Percentiles rank a stretch among this genome's conserved stretches.
phyloP scores from a whole-genome alignment of 2,888 invertebrate genomes.

The Polylopha cassiicola region DNA sequence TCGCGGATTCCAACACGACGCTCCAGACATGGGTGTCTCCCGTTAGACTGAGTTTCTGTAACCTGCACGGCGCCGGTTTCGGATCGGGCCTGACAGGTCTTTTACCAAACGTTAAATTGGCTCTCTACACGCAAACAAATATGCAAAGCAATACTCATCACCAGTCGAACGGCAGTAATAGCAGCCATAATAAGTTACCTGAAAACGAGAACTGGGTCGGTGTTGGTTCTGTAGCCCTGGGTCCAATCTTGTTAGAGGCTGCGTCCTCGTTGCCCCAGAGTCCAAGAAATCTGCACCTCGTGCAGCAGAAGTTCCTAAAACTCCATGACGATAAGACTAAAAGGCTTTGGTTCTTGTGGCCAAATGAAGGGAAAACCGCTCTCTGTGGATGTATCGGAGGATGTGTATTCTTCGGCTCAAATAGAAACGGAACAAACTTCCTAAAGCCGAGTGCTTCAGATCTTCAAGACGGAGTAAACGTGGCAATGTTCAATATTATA shows the following conservation, averaged over 20 bases:
- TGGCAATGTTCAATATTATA: conserved; percentile 84
- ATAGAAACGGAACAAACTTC: conserved; percentile 91
- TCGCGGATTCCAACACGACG: conserved; percentile 93
- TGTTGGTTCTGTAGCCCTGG: conserved; percentile 92
- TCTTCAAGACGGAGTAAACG: conserved; percentile 87
- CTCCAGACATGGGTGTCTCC: conserved; percentile 93
- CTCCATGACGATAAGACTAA: conserved; percentile 90
- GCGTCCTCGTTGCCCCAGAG: conserved; percentile 88
- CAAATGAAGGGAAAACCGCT: conserved; percentile 80
- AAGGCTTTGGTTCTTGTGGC: conserved; percentile 97
- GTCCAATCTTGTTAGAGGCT: conserved; percentile 93
- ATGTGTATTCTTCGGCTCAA: conserved; percentile 95
- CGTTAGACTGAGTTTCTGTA: conserved; percentile 91
- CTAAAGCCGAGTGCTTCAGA: conserved; percentile 91
- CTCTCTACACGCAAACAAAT: conserved; percentile 82
- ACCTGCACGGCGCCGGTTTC: conserved; percentile 95
- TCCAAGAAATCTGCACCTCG: conserved; percentile 85
- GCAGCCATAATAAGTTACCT: conserved; percentile 51
- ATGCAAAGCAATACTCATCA: conserved; percentile 73
- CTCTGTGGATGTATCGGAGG: conserved; percentile 98
- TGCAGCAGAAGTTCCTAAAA: conserved; percentile 89
- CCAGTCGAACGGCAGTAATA: conserved; percentile 73
- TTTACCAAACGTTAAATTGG: conserved; percentile 82
- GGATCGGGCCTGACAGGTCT: conserved; percentile 93
- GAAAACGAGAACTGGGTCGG: conserved; percentile 91